Evolutionary conservation across 2,113 vertebrate genomes (phyloP).

Genomic region (Okapia johnstoni): DNA sequence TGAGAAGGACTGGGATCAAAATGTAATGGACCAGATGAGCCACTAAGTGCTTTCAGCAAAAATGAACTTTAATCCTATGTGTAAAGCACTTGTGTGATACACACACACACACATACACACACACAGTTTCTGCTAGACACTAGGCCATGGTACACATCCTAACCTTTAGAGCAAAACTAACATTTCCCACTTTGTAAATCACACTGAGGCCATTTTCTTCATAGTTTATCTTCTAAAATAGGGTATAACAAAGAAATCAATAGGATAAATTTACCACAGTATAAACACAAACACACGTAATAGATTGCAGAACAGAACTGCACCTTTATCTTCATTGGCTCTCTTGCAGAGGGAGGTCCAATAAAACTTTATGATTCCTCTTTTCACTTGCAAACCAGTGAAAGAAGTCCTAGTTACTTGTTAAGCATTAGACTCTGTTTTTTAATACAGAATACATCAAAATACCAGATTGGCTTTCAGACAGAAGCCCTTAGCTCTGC

Average conservation of each 20-base stretch:
- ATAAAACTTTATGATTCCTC: neutral
- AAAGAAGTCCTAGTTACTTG: neutral
- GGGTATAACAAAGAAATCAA: neutral
- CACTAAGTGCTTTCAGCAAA: neutral
- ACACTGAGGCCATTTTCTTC: neutral
- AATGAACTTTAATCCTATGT: neutral
- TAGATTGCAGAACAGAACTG: neutral
- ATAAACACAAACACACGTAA: neutral
- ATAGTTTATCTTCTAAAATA: slow-evolving; percentile 17
- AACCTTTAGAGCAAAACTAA: neutral
- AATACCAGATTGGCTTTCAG: neutral
- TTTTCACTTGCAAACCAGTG: neutral
- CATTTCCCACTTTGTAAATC: neutral
- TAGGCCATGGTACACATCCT: neutral
- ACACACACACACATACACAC: too few relatives aligned
- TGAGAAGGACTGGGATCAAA: neutral
- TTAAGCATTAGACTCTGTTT: neutral
- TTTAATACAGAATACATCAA: neutral
- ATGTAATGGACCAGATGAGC: neutral
- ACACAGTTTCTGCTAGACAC: neutral
- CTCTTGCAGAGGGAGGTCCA: neutral
- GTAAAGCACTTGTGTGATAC: neutral
- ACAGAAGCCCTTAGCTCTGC: neutral
- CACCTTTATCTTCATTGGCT: neutral
- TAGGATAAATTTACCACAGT: neutral